phyloP scores from a whole-genome alignment of 1,140 invertebrate genomes.

The Atopsyche davidsoni region DNA sequence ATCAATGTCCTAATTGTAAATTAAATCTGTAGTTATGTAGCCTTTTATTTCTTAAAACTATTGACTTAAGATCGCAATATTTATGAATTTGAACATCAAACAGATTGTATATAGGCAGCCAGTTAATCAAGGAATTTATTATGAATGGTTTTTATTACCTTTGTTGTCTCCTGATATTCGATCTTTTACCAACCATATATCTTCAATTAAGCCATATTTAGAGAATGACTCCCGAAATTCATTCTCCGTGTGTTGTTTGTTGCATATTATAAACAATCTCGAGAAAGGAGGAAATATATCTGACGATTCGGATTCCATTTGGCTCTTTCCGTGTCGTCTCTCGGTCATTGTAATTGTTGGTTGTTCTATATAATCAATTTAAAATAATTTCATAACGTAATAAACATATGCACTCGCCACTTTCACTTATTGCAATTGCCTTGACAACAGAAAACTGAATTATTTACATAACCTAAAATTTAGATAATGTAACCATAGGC shows the following conservation, averaged over 20 bases:
- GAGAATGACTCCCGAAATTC: conserved; percentile 73
- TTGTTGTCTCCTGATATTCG: conserved; percentile 78
- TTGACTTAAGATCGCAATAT: too few relatives aligned
- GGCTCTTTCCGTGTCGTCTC: conserved; percentile 13
- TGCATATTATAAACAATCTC: conserved; percentile 78
- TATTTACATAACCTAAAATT: too few relatives aligned
- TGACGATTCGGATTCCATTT: conserved; percentile 19
- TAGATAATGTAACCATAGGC: too few relatives aligned
- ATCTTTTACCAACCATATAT: conserved; percentile 85
- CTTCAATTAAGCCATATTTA: conserved; percentile 78
- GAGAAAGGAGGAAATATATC: conserved; percentile 41
- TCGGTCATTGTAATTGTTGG: conserved; percentile 26
- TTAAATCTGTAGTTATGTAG: too few relatives aligned
- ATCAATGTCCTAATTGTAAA: too few relatives aligned
- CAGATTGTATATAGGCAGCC: not conserved
- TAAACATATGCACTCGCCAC: too few relatives aligned
- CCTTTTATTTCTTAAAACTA: too few relatives aligned
- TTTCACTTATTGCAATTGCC: too few relatives aligned
- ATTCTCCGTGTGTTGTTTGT: conserved; percentile 72
- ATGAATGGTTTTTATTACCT: too few relatives aligned
- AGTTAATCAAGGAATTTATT: conserved; percentile 33
- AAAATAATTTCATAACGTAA: too few relatives aligned
- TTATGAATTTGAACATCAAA: conserved; percentile 15
- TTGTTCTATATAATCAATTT: too few relatives aligned
- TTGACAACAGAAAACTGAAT: too few relatives aligned